Percentiles rank a stretch among this genome's conserved stretches.
These are phyloP conservation scores for Psittacula echo DNA, from an alignment of 2,797 vertebrate genomes.

Conservation along the genomic window DNA sequence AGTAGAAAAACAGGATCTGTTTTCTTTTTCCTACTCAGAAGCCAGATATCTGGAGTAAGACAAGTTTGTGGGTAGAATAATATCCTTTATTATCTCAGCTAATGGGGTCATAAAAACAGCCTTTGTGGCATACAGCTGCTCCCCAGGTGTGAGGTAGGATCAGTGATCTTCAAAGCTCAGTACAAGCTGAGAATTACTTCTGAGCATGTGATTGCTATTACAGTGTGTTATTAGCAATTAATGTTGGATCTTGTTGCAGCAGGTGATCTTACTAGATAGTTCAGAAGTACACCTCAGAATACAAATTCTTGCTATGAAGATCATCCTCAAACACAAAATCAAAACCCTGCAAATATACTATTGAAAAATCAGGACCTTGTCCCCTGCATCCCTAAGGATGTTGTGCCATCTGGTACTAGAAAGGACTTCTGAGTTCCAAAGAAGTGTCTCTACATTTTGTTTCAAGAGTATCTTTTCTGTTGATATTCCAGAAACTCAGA, in stretches of 20 bases:
- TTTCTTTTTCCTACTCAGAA: neutral
- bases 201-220: neutral
- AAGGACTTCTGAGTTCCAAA: neutral
- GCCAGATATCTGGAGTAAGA: neutral
- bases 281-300: neutral
- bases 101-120: neutral
- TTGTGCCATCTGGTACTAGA: neutral
- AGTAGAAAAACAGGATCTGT: neutral
- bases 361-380: neutral
- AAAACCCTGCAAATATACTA: neutral
- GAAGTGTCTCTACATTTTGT: neutral
- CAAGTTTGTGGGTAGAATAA: neutral
- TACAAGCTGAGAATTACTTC: neutral
- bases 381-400: neutral
- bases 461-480: neutral
- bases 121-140: neutral
- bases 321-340: neutral
- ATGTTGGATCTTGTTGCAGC: neutral
- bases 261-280: neutral
- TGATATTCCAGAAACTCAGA: neutral
- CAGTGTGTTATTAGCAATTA: neutral
- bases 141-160: neutral
- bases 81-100: neutral
- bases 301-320: neutral
- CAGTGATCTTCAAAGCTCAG: neutral